Base-by-base conservation (phyloP, 2,113 vertebrate genomes). In the Chinchilla lanigera region DNA sequence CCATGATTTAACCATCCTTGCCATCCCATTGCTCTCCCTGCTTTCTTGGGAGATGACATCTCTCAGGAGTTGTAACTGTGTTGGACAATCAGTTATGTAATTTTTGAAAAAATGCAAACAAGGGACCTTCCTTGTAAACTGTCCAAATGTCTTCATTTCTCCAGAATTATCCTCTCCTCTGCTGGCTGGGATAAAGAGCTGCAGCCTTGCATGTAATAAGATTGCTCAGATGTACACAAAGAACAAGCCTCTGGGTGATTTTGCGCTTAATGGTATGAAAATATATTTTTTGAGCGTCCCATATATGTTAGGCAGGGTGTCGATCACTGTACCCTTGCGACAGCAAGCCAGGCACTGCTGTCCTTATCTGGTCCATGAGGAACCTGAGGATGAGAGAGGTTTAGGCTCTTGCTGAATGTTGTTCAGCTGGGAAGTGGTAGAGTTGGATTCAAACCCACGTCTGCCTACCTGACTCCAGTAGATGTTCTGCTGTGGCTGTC, bases 1-100 rank as follows among this genome's bases (percentile, higher is more conserved):
- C 0, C 1, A 30, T 0, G n/a, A 80, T n/a, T 61, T 35, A 33
- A 1, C 17, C 0, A 0, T 73, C 54, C 28, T 35, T 9, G 28
- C 41, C 35, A 0, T 3, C 50, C 10, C n/a, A 19, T 1, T 7
- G 44, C 65, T 14, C 7, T 0, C 4, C 30, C 30, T 5, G 44
- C 38, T 50, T 69, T 26, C 54, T 33, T 11, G 52, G 38, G 47
- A 69, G 38, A 54, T 1, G 33, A 20, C 11, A 14, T 73, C 47
- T 60, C 89, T n/a, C 54, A 67, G 20, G 38, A 69, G n/a, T 22
- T 17, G 24, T 11, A 12, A 81, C 38, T 58, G 8, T 52, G 75
- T n/a, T 26, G 41, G 26, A 33, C 14, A 35, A 28, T 28, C 44
- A 26, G 35, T 20, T 9, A 7, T 7, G 5, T 22, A 89, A 67